Evolutionary conservation across 2,888 invertebrate species (phyloP), one percentile per base, ranked within the genome.

Genomic region (Macrophya annulata): DNA sequence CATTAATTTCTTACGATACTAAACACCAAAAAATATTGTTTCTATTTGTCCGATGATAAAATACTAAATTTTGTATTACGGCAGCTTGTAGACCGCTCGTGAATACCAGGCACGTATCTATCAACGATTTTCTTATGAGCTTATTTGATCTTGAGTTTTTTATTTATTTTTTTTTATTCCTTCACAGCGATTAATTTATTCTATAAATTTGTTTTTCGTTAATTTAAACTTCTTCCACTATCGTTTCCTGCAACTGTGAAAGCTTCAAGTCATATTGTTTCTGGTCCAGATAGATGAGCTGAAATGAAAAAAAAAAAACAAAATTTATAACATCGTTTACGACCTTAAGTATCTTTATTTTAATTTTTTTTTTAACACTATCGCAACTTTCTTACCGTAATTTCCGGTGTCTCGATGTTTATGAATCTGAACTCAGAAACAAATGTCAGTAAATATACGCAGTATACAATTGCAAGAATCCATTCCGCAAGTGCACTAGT

Each of bases 401-500:
- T 89, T 12, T 87, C 87, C 12, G 90, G 90, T 37, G 89, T 87
- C 82, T 91, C 89, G 81, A 91, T 88, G 77, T 88, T 88, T 62
- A 91, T 90, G n/a, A 89, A 84, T 84, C 94, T 94, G 89, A 95
- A 95, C 88, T 96, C 95, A 17, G 93, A 92, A 31, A 94, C 94
- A 88, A 94, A 95, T 1, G 95, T 94, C 4, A 95, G 90, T 74
- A 95, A 93, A 90, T 94, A 95, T 45, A 93, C 87, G 88, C 94
- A 94, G 86, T 95, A 94, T 21, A 94, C 90, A 17, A 94, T 91
- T 1, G 95, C 95, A 87, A 95, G 93, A 8, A 94, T 90, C 95
- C 95, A 96, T 90, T 95, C 95, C 31, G 94, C 94, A 25, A 93
- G 92, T 1, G 95, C 94, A 85, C 95, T 95, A 25, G 94, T 91